These are phyloP conservation scores for Cassiopea xamachana DNA, from an alignment of 30 jellyfish, hydroid and myxozoan genomes.

Conservation along the genomic window DNA sequence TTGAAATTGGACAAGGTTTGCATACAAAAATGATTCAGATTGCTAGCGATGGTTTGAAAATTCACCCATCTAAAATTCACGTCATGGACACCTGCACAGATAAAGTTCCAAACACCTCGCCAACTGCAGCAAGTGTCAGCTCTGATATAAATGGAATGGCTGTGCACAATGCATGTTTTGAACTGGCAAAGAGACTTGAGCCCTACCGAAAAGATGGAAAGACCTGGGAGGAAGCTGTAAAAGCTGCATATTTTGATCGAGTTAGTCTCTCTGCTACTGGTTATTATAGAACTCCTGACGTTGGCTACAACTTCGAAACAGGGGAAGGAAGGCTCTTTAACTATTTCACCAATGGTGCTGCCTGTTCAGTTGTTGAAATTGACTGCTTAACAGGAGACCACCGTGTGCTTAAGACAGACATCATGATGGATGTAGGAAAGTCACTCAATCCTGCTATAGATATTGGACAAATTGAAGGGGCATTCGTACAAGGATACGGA, in stretches of 20 bases:
- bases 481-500: conserved; percentile 65
- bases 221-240: conserved; percentile 53
- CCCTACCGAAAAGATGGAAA: conserved; percentile 24
- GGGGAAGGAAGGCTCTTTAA: conserved; percentile 10
- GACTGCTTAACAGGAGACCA: conserved; percentile 69
- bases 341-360: conserved; percentile 51
- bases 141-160: conserved; percentile 63
- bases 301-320: conserved; percentile 26
- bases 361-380: conserved; percentile 53
- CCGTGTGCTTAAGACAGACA: conserved; percentile 51
- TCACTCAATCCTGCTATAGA: conserved; percentile 67
- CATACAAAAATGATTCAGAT: conserved; percentile 49
- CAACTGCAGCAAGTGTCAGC: conserved; percentile 69
- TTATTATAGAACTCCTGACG: conserved; percentile 27
- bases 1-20: conserved; percentile 54
- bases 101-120: conserved; percentile 58
- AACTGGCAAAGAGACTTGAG: conserved; percentile 22
- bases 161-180: conserved; percentile 54
- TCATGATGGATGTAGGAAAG: conserved; percentile 68
- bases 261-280: conserved; percentile 70
- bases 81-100: conserved; percentile 36
- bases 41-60: conserved; percentile 33
- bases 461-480: conserved; percentile 69
- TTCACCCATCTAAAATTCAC: conserved; percentile 36
- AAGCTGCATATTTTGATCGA: conserved; percentile 48